A percentile compares a stretch with the other conserved stretches of the same genome.
These are phyloP conservation scores for Myripristis murdjan DNA, from an alignment of 2,797 vertebrate species.

Conservation along the genomic window DNA sequence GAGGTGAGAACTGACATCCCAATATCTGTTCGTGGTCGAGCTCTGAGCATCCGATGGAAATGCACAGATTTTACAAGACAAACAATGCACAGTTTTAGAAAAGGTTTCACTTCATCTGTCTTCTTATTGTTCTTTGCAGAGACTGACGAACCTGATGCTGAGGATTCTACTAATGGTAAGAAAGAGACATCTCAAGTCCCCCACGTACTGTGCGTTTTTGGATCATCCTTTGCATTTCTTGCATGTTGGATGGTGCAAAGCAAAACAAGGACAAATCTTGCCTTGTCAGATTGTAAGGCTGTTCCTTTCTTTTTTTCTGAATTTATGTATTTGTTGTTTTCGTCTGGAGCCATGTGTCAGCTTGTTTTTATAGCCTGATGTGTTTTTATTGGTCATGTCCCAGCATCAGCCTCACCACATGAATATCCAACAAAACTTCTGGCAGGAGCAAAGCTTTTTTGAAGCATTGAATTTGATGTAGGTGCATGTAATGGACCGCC, in stretches of 20 bases:
- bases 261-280: not conserved
- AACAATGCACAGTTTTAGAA: not conserved
- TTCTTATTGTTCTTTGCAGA: constrained; percentile 51
- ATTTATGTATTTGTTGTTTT: constrained; percentile 14
- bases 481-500: not conserved
- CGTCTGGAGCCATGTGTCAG: not conserved
- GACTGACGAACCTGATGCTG: constrained; percentile 42
- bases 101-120: not conserved
- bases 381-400: constrained; percentile 1
- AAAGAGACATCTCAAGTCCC: not conserved
- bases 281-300: not conserved
- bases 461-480: not conserved
- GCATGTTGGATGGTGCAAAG: not conserved
- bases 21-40: not conserved
- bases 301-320: not conserved
- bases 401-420: constrained; percentile 12
- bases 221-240: not conserved
- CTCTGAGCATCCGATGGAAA: not conserved
- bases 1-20: constrained; percentile 49
- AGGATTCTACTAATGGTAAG: constrained; percentile 51
- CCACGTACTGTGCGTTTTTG: too few relatives aligned
- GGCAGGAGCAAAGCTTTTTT: constrained; percentile 4
- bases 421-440: constrained; percentile 15
- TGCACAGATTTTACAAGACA: not conserved
- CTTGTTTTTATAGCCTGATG: constrained; percentile 13